phyloP scores from a whole-genome alignment of 2,797 vertebrate species.

The Coendou prehensilis region DNA sequence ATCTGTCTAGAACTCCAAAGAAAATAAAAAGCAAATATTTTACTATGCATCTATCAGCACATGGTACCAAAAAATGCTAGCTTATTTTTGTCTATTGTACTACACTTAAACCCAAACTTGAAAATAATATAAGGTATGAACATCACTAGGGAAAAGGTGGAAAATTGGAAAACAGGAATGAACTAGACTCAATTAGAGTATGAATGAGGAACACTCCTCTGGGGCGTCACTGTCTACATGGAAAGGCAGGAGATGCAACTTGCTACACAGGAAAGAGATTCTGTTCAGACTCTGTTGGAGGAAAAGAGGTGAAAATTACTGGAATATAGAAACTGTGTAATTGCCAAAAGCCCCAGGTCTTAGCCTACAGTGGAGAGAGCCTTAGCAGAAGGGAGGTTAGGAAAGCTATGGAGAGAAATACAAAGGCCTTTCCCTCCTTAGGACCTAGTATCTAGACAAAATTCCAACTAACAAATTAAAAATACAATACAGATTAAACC shows the following conservation, averaged over 20 bases:
- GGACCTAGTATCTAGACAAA: constrained; percentile 32
- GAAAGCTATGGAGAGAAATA: background rate
- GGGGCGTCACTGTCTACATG: background rate
- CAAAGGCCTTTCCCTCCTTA: background rate
- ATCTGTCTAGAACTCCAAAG: constrained; percentile 90
- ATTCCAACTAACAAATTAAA: constrained; percentile 76
- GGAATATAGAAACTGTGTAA: background rate
- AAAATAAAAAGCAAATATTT: constrained; percentile 87
- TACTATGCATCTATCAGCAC: constrained; percentile 83
- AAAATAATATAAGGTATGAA: constrained; percentile 55
- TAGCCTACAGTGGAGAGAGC: background rate
- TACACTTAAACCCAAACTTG: constrained; percentile 69
- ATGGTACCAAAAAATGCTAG: constrained; percentile 71
- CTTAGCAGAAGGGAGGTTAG: background rate
- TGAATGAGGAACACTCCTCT: constrained; percentile 3
- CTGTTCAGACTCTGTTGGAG: background rate
- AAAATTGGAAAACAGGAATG: constrained; percentile 67
- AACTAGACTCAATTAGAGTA: constrained; percentile 50
- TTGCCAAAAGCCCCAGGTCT: background rate
- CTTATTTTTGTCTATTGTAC: constrained; percentile 71
- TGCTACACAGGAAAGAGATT: constrained; percentile 51
- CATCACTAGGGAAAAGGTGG: constrained; percentile 49
- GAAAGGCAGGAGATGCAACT: constrained; percentile 42
- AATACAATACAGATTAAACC: constrained; percentile 77
- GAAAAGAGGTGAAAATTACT: background rate